Evolutionary conservation across 1,140 invertebrate species (phyloP), one percentile per base, ranked within the genome.

Genomic region (Dryas iulia): DNA sequence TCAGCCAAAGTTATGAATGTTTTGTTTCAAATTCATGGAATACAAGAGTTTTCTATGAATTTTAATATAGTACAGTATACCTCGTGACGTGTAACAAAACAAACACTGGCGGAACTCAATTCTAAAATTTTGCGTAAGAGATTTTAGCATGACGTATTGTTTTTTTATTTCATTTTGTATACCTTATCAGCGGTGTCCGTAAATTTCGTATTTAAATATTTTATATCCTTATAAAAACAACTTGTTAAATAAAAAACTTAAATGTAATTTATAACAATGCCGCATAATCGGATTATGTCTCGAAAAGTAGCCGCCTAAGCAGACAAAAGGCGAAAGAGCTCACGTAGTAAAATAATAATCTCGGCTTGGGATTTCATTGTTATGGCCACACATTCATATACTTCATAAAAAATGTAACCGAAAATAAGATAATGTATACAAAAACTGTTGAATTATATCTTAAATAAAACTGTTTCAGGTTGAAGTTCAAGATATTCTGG

Each of bases 371-470:
- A 72, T 63, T 72, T 72, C 64, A 67, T 64, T 67, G 70, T 72
- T 68, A 72, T 64, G 60, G 52, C 57, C 60, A 64, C 59, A 54
- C 65, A 72, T 67, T 71, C 59, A 28, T 71, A 66, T 31, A 35
- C 59, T 39, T 64, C 28, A 60, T 64, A 64, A 72, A 58, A 60
- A 52, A 70, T 58, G 76, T 78, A 78, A 76, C 30, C 67, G 66
- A 23, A 74, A 74, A 79, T 81, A 79, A 71, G 53, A 62, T 66
- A 59, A 78, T 78, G 73, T 79, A 33, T n/a, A 23, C 25, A 61
- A 11, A 30, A 61, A 61, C 59, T 61, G 14, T 24, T 53, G 11
- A 10, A n/a, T 35, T 61, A 61, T 61, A n/a, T 61, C 1, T 24
- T 24, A 12, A 53, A 23, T 53, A 53, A 23, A 53, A 53, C 1